These are phyloP conservation scores for Pterostichus madidus DNA, from an alignment of 2,888 invertebrate genomes.

Conservation along the genomic window DNA sequence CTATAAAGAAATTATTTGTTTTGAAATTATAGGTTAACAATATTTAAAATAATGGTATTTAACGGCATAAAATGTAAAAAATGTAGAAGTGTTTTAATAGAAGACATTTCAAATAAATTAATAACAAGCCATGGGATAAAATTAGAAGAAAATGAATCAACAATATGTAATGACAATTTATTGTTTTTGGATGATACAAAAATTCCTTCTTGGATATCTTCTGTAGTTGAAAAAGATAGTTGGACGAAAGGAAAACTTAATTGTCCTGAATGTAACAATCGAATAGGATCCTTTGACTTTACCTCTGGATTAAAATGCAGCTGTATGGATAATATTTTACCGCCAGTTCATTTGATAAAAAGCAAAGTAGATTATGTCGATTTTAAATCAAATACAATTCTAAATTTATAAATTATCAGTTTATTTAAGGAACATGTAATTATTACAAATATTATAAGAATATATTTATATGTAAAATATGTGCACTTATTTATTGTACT, in stretches of 20 bases:
- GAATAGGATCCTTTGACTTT: slow-evolving; percentile 85
- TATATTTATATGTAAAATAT: slow-evolving; percentile 63
- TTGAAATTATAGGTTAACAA: not conserved
- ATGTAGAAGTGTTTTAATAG: slow-evolving; percentile 73
- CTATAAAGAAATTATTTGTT: not conserved
- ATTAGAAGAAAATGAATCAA: slow-evolving; percentile 63
- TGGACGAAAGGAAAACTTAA: slow-evolving; percentile 85
- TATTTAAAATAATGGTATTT: too few species aligned
- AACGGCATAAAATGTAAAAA: slow-evolving; percentile 73
- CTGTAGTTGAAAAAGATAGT: slow-evolving; percentile 79
- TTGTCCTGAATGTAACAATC: slow-evolving; percentile 81
- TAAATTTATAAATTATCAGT: slow-evolving; percentile 36
- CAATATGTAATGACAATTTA: slow-evolving; percentile 70
- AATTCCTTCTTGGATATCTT: slow-evolving; percentile 80
- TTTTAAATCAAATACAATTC: not conserved
- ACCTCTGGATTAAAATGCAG: slow-evolving; percentile 82
- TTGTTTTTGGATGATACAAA: slow-evolving; percentile 80
- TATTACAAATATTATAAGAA: slow-evolving; percentile 60
- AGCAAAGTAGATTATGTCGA: slow-evolving; percentile 81
- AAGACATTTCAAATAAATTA: slow-evolving; percentile 70
- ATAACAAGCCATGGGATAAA: slow-evolving; percentile 72
- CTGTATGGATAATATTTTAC: slow-evolving; percentile 80
- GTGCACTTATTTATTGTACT: slow-evolving; percentile 53
- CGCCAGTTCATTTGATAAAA: slow-evolving; percentile 81
- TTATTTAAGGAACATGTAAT: slow-evolving; percentile 60